phyloP scores from a whole-genome alignment of 2,888 invertebrate genomes.

The Gastrophysa polygoni region DNA sequence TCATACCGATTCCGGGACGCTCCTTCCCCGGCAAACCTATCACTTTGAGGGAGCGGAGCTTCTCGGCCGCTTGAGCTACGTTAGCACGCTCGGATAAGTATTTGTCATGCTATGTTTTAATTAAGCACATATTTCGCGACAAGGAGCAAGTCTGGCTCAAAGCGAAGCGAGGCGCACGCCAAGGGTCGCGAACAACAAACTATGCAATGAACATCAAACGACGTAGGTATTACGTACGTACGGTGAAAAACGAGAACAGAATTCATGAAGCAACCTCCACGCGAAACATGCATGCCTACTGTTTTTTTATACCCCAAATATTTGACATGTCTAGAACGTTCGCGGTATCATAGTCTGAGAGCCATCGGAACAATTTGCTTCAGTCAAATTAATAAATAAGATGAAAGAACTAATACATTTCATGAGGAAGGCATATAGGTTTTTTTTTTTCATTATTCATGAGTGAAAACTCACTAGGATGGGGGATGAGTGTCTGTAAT shows the following conservation, averaged over 20 bases:
- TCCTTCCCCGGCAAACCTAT: slow-evolving; percentile 13
- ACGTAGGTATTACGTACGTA: slow-evolving; percentile 27
- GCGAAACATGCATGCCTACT: slow-evolving; percentile 22
- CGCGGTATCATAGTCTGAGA: slow-evolving; percentile 13
- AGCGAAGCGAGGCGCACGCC: slow-evolving; percentile 45
- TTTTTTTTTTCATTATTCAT: too few species aligned
- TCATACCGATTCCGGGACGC: neutral
- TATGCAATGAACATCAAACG: slow-evolving; percentile 42
- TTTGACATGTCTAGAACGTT: slow-evolving; percentile 30
- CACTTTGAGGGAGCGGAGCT: slow-evolving; percentile 26
- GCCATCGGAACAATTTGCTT: too few species aligned
- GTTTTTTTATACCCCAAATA: slow-evolving; percentile 25
- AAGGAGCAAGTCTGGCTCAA: slow-evolving; percentile 51
- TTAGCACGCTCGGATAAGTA: slow-evolving; percentile 52
- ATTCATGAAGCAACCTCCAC: slow-evolving; percentile 38
- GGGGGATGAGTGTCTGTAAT: too few species aligned
- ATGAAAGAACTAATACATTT: too few species aligned
- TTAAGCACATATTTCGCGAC: slow-evolving; percentile 56
- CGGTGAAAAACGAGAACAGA: slow-evolving; percentile 44
- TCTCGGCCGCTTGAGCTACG: slow-evolving; percentile 43
- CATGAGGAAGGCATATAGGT: too few species aligned
- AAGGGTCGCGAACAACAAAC: slow-evolving; percentile 42
- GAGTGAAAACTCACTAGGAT: too few species aligned
- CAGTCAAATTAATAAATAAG: too few species aligned
- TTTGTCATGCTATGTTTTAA: slow-evolving; percentile 58